Evolutionary conservation across 1,140 invertebrate species (phyloP), one percentile per base, ranked within the genome.

Genomic region (Hirudo medicinalis): DNA sequence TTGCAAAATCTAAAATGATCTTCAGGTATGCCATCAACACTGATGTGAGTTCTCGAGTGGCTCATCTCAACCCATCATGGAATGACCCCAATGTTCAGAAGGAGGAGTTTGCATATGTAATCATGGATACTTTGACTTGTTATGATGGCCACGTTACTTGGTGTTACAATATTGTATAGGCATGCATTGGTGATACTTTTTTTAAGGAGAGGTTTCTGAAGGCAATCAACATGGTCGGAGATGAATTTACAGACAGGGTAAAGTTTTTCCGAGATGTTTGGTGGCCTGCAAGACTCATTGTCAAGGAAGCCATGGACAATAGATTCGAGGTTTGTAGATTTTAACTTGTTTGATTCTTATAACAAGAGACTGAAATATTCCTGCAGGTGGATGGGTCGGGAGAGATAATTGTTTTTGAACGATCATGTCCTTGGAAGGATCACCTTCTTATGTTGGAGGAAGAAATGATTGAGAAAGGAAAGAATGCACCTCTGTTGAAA

Each of bases 11-110:
- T 17, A 15, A 17, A n/a, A 5, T 9, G 43, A 49, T 49, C 43
- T 49, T 49, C 15, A 87, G 85, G 70, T 97, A 96, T 81, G 84
- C 83, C 72, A 90, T 97, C 32, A 84, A 86, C 5, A 93, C 92
- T 0, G 85, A 88, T 80, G 78, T 97, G 6, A 88, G 88, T 79
- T 82, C 85, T 1, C 83, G 94, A 77, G 89, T 98, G 4, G 80
- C 81, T 11, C 82, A 85, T 73, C 82, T 97, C 0, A 97, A 97
- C 83, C 90, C 91, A 20, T 79, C 84, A 36, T 98, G 94, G 94
- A 95, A 95, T 80, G 86, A 86, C 43, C 69, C 75, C 43, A 73
- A 84, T 32, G 82, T 72, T 54, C 80, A 79, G 49, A 73, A 83
- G 11, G 79, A 88, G 79, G 75, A 83, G 20, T 82, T 88, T 75